Conservation (phyloP, 2,797 vertebrate species). For the Gymnopithys bicolor region DNA sequence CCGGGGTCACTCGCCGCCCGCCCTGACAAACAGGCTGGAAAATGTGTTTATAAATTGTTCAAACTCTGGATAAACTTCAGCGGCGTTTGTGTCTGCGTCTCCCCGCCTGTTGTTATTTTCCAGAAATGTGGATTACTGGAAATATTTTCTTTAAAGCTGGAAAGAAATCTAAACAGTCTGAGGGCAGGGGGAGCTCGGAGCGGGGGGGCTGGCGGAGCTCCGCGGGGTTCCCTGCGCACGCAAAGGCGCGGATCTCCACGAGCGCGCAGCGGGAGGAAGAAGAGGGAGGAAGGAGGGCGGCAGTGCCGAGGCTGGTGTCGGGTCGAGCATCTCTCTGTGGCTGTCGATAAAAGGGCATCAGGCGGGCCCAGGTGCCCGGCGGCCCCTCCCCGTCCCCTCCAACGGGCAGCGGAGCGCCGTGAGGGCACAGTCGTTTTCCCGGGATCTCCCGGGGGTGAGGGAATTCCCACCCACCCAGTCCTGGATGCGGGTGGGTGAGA, state of each 20-base stretch:
- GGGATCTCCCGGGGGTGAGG: not conserved
- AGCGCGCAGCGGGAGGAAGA: not conserved
- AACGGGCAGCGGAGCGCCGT: not conserved
- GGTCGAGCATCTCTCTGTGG: not conserved
- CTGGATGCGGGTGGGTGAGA: not conserved
- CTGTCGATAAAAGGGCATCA: not conserved
- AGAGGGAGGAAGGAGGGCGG: not conserved
- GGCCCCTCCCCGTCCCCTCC: not conserved
- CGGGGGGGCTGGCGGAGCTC: not conserved
- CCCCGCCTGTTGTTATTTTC: slow-evolving; percentile 68
- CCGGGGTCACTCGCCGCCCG: slow-evolving; percentile 30
- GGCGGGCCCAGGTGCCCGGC: not conserved
- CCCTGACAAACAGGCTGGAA: slow-evolving; percentile 52
- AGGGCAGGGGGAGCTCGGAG: not conserved
- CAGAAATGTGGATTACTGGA: slow-evolving; percentile 72
- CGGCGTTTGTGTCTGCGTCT: slow-evolving; percentile 43
- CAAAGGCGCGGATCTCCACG: not conserved
- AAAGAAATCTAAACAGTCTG: slow-evolving; percentile 63
- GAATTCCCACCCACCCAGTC: not conserved
- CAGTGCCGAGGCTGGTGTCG: not conserved
- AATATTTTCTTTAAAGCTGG: slow-evolving; percentile 66
- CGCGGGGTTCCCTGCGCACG: not conserved
- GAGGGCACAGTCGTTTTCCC: not conserved
- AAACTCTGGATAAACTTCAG: slow-evolving; percentile 66
- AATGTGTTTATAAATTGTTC: slow-evolving; percentile 68